These are phyloP conservation scores for Stomatorhinus walkeri DNA, from an alignment of 2,797 vertebrate genomes.

Conservation along the genomic window DNA sequence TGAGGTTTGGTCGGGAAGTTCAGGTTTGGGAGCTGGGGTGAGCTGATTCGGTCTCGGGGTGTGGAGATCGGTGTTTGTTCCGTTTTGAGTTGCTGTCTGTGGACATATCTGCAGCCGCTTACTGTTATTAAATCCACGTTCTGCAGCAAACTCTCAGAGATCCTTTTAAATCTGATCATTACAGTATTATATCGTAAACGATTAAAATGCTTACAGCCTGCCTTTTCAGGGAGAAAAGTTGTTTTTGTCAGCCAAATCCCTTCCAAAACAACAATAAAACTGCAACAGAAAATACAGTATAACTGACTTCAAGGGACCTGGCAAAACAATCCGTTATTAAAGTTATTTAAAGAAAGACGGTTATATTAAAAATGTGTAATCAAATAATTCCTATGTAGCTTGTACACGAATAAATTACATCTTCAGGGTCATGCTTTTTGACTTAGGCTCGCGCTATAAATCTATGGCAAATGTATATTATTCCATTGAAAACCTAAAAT, in stretches of 20 bases:
- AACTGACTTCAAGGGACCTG: no score
- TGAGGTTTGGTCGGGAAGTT: no score
- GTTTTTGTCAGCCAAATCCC: not conserved
- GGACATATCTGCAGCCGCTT: no score
- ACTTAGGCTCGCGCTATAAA: not conserved
- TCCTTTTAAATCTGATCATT: no score
- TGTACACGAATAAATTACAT: not conserved
- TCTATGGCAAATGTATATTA: not conserved
- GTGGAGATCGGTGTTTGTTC: no score
- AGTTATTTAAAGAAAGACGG: not conserved
- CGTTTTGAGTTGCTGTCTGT: no score
- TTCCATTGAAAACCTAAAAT: not conserved
- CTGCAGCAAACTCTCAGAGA: no score
- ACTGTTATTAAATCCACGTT: no score
- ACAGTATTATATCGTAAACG: not conserved
- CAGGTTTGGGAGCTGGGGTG: no score
- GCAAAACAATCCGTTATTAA: not conserved
- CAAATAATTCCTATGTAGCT: not conserved
- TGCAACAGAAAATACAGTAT: no score
- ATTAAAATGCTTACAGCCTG: not conserved
- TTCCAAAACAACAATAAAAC: not conserved
- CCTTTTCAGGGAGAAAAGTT: not conserved
- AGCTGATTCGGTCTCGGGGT: no score
- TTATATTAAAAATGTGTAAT: not conserved
- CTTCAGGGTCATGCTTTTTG: not conserved